Conservation (phyloP, 2,888 invertebrate species). For the Eristalis intricaria region DNA sequence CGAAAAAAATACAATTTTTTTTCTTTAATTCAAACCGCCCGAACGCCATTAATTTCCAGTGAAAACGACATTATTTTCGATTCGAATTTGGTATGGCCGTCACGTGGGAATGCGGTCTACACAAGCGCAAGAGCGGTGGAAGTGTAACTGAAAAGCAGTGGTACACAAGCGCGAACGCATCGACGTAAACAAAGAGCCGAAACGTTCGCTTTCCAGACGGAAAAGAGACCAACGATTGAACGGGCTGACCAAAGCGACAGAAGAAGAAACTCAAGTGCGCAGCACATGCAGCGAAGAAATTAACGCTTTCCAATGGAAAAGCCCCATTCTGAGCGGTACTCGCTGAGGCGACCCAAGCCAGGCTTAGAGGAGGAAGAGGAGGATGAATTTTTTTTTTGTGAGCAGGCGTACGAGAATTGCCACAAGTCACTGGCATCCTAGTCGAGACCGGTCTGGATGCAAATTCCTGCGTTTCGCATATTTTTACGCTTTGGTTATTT, state of each 20-base stretch:
- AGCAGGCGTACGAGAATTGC: neutral
- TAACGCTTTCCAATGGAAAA: conserved; percentile 59
- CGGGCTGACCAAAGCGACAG: conserved; percentile 32
- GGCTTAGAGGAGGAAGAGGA: conserved; percentile 9
- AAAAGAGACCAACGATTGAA: conserved; percentile 49
- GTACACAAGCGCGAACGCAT: conserved; percentile 20
- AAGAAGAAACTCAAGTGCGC: conserved; percentile 57
- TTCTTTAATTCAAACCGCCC: conserved; percentile 8
- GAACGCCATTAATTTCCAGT: conserved; percentile 43
- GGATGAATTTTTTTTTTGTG: neutral
- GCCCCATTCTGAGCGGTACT: conserved; percentile 48
- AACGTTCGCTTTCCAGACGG: conserved; percentile 45
- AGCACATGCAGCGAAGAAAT: conserved; percentile 51
- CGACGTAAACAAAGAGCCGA: conserved; percentile 59
- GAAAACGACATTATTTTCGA: conserved; percentile 43
- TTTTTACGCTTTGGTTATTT: neutral
- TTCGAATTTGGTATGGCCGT: conserved; percentile 54
- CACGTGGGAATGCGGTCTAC: conserved; percentile 70
- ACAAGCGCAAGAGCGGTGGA: conserved; percentile 36
- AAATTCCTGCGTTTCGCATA: conserved; percentile 12
- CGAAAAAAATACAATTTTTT: neutral
- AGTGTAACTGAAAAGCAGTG: conserved; percentile 9
- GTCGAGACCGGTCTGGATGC: conserved; percentile 49
- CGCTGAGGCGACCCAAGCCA: conserved; percentile 13
- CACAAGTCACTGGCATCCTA: conserved; percentile 35